Percentiles rank a stretch among this genome's conserved stretches.
Conservation (phyloP, 2,888 invertebrate genomes). For the Pristionchus exspectatus region DNA sequence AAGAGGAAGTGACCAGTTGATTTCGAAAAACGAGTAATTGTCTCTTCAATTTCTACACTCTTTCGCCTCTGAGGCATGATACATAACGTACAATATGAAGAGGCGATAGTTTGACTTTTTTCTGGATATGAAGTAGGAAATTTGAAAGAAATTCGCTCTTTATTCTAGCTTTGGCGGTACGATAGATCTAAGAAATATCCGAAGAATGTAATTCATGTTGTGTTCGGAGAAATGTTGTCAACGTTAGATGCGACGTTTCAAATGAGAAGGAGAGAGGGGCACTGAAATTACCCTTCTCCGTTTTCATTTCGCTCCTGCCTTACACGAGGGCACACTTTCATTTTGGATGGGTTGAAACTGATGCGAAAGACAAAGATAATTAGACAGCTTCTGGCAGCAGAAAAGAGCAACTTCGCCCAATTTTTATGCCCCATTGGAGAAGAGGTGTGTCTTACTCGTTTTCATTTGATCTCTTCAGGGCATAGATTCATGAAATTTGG, state of each 20-base stretch:
- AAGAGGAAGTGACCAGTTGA: neutral
- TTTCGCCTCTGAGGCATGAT: too few relatives aligned
- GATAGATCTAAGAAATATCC: too few relatives aligned
- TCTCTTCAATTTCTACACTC: too few relatives aligned
- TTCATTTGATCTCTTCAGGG: too few relatives aligned
- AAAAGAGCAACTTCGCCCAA: neutral
- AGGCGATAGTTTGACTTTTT: too few relatives aligned
- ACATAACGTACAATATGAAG: too few relatives aligned
- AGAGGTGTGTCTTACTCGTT: too few relatives aligned
- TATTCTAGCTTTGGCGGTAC: too few relatives aligned
- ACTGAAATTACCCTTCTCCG: constrained; percentile 3
- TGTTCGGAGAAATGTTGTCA: neutral
- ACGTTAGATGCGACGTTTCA: neutral
- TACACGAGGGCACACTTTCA: constrained; percentile 12
- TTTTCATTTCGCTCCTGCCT: neutral
- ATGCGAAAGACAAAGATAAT: neutral
- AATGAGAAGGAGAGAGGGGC: neutral
- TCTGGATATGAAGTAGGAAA: too few relatives aligned
- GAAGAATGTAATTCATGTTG: neutral
- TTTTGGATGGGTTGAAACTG: neutral
- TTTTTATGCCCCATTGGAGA: too few relatives aligned
- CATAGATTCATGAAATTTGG: too few relatives aligned
- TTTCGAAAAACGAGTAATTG: neutral
- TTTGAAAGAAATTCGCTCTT: too few relatives aligned
- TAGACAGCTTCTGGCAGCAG: neutral